Base-by-base conservation (phyloP, 1,140 invertebrate genomes). In the Neodiprion virginianus region DNA sequence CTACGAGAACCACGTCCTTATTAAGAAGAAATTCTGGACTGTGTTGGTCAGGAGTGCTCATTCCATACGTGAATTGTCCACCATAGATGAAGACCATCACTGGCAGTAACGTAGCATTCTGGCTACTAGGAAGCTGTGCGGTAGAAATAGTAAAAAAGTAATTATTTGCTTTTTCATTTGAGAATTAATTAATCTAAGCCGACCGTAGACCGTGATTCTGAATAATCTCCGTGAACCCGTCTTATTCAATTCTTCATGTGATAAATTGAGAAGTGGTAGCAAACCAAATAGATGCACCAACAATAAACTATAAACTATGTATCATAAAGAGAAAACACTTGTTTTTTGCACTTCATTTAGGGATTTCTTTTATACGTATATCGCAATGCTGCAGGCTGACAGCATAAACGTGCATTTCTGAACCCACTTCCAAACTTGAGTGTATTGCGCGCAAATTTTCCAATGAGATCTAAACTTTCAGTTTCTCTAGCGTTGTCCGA, bases 1-100 rank as follows among this genome's bases (percentile, higher is more conserved):
- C 72, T 8, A 73, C 72, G 11, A 73, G 72, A 14, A 73, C 61
- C 3, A 73, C 53, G 28, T 73, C 72, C n/a, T 73, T 17, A 17
- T 73, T 53, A 28, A 73, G 76, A 0, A 89, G 76, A 48, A 84
- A 79, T 71, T 82, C 80, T 5, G 86, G 82, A 48, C 83, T 79
- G 77, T 85, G 86, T 61, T 67, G 28, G 1, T 65, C 17, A 8
- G 17, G n/a, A 61, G 11, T 61, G n/a, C n/a, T 61, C 11, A 5
- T 12, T 61, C 53, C 53, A 12, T 8, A 14, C n/a, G 4, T 21
- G 69, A 74, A 78, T 0, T 53, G 72, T 10, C 77, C 77, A 5
- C 77, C 77, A 28, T 76, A 72, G 66, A 74, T 72, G 69, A 67
- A 78, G 11, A 78, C 70, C 72, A 78, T 66, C 48, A 78, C 77